These are phyloP conservation scores for Phyllostomus discolor DNA, from an alignment of 2,113 vertebrate genomes.

Conservation along the genomic window DNA sequence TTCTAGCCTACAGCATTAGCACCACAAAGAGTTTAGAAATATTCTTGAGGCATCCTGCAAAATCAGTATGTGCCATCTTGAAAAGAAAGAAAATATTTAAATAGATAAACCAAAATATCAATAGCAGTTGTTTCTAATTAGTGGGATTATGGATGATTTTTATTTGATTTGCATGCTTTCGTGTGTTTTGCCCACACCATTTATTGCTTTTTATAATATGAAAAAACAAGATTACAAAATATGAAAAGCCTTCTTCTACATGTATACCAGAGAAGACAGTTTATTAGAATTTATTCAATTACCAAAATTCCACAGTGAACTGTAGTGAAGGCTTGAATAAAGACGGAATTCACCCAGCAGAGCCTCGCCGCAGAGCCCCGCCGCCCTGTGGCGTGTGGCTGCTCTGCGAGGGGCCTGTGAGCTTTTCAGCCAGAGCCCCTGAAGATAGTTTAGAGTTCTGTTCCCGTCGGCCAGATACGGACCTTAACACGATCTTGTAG, in stretches of 20 bases:
- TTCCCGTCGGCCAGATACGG: background rate
- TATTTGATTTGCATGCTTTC: background rate
- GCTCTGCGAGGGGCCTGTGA: background rate
- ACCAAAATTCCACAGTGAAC: background rate
- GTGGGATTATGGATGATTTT: background rate
- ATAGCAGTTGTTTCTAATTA: background rate
- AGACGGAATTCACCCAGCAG: background rate
- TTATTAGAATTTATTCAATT: background rate
- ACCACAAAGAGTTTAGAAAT: background rate
- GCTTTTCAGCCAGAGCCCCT: background rate
- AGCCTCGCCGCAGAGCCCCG: background rate
- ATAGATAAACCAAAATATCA: background rate
- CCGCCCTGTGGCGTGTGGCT: rapidly evolving
- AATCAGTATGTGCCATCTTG: background rate
- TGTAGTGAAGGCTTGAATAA: background rate
- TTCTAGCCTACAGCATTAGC: background rate
- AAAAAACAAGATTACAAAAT: background rate
- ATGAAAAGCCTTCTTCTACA: background rate
- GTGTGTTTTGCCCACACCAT: background rate
- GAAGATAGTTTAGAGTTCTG: background rate
- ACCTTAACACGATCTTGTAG: background rate
- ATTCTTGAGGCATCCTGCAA: background rate
- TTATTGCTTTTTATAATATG: background rate
- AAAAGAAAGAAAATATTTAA: background rate
- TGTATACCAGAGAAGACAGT: background rate